Base-by-base conservation (phyloP, 2,113 vertebrate genomes). In the Arothron firmamentum region DNA sequence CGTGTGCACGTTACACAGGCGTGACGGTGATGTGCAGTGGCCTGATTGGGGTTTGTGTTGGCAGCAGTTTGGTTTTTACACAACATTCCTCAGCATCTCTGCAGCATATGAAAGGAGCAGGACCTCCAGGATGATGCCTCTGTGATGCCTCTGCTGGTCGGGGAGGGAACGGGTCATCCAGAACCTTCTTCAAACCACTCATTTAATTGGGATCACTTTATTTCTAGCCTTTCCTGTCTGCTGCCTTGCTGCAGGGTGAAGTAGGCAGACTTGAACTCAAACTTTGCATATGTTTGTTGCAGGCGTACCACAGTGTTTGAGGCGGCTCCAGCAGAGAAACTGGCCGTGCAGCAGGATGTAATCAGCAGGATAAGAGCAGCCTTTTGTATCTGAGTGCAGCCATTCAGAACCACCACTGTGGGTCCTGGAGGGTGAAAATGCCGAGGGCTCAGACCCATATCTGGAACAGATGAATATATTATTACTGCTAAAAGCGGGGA, bases 361-460 rank as follows among this genome's bases (percentile, higher is more conserved):
- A n/a, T 67, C 64, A 67, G 49, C 25, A 23, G 41, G 48, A 46
- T 58, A 21, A 59, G 21, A 59, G 25, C 14, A 25, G 63, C 12
- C n/a, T 31, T 34, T 11, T 16, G 6, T 16, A 1, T 14, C 2
- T 14, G 14, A 52, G 63, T 21, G 63, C 19, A 21, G 47, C 41
- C n/a, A 15, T 51, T 50, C 21, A 21, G 34, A 41, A 49, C 4
- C n/a, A 14, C 38, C 20, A 49, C 47, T 3, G 6, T 18, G 25
- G 21, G 6, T 41, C 2, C 21, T 21, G 45, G n/a, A n/a, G 45
- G 45, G 16, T 5, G 43, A 1, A n/a, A 46, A n/a, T 6, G 45
- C 10, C 5, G 45, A 47, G 45, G 16, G n/a, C 45, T 47, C 45
- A 3, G 4, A 47, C 45, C 14, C 45, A 46, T 16, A 16, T 45